phyloP scores from a whole-genome alignment of 2,113 vertebrate genomes.

The Zootoca vivipara region DNA sequence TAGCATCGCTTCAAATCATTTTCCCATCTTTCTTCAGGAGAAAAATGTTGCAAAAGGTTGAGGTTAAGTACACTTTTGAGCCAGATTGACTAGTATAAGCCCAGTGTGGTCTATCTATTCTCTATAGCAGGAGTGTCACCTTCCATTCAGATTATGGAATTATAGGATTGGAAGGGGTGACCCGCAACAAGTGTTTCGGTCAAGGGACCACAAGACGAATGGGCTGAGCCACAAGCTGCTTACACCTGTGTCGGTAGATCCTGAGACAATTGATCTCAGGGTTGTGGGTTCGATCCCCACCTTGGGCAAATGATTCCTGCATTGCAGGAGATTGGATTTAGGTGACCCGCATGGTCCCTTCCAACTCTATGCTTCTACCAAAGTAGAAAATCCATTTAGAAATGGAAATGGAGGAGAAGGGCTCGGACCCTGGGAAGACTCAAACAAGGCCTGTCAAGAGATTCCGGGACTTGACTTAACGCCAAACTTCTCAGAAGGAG shows the following conservation, averaged over 20 bases:
- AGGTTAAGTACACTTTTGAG: no score
- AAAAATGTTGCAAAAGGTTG: no score
- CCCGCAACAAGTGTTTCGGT: neutral
- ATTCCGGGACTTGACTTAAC: neutral
- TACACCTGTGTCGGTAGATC: no score
- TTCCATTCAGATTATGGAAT: neutral
- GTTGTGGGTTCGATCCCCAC: no score
- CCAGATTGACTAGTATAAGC: neutral
- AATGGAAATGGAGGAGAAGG: neutral
- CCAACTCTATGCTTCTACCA: no score
- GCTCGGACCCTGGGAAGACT: neutral
- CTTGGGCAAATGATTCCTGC: no score
- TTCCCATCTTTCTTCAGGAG: no score
- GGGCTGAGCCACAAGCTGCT: neutral
- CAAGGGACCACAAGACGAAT: neutral
- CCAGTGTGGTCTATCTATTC: neutral
- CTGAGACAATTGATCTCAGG: no score
- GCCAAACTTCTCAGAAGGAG: neutral
- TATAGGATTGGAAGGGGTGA: neutral
- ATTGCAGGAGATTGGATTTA: no score
- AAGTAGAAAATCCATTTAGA: no score
- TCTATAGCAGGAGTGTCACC: neutral
- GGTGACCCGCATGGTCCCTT: no score
- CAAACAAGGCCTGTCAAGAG: neutral
- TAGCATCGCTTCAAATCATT: no score